Conservation (phyloP, 2,113 vertebrate species). For the Dendropsophus ebraccatus region DNA sequence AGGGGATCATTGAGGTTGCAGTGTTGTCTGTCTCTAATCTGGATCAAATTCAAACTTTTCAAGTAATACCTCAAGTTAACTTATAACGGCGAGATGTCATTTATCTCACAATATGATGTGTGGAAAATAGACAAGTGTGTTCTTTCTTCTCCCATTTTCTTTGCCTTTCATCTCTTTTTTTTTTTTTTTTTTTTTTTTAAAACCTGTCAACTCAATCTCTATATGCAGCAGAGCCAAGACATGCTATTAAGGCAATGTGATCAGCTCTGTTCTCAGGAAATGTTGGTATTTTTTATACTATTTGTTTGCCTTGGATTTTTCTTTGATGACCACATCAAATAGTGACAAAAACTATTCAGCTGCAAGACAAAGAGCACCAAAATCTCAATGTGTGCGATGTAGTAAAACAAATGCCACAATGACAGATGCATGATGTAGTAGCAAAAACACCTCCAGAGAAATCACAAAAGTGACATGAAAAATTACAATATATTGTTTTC, state of each 20-base stretch:
- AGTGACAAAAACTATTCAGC: slow-evolving; percentile 35
- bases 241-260: slow-evolving; percentile 16
- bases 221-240: slow-evolving; percentile 13
- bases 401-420: neutral
- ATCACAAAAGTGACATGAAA: neutral
- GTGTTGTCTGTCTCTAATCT: slow-evolving; percentile 28
- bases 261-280: slow-evolving; percentile 16
- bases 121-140: slow-evolving; percentile 31
- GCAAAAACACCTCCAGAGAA: neutral
- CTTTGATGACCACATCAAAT: slow-evolving; percentile 36
- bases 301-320: slow-evolving; percentile 10
- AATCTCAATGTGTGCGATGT: neutral
- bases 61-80: slow-evolving; percentile 52
- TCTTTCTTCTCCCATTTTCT: slow-evolving; percentile 46
- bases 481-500: neutral
- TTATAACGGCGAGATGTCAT: slow-evolving; percentile 39
- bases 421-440: neutral
- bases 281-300: slow-evolving; percentile 14
- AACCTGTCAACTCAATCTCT: slow-evolving; percentile 5
- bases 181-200: slow-evolving; percentile 41
- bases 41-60: slow-evolving; percentile 49
- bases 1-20: slow-evolving; percentile 27
- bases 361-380: neutral
- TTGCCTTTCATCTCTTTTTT: slow-evolving; percentile 52
- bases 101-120: slow-evolving; percentile 46